Percentiles rank a stretch among this genome's conserved stretches.
Evolutionary conservation across 2,888 invertebrate species (phyloP).

Genomic region (Agrilus mali): DNA sequence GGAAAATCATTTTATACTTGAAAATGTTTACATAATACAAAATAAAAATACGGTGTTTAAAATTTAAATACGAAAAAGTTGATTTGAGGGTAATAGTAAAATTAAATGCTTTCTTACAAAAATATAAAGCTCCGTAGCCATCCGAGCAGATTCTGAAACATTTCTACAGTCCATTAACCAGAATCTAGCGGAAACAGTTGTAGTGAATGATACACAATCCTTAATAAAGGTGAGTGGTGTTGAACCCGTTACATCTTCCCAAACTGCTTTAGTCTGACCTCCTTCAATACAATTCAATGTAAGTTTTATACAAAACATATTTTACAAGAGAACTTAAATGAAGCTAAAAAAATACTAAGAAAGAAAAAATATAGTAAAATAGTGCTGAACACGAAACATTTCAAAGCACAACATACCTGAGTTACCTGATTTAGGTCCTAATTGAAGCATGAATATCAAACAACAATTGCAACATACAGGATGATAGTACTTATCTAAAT

Average conservation of each 20-base stretch:
- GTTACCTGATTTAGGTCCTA: slow-evolving; percentile 38
- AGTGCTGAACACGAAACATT: background rate
- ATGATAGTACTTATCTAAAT: slow-evolving; percentile 3
- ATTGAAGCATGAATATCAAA: slow-evolving; percentile 34
- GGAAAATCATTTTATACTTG: no score
- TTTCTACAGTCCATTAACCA: slow-evolving; percentile 99
- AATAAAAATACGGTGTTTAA: no score
- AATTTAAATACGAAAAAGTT: no score
- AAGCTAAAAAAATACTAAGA: no score
- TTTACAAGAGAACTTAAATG: no score
- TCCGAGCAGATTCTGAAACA: slow-evolving; percentile 84
- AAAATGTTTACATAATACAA: no score
- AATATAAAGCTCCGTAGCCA: slow-evolving; percentile 93
- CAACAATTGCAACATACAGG: slow-evolving; percentile 29
- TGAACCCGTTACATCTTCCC: slow-evolving; percentile 99
- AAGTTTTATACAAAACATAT: background rate
- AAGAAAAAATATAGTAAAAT: background rate
- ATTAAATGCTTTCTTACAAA: slow-evolving; percentile 37
- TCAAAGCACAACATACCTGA: slow-evolving; percentile 20
- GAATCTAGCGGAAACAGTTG: slow-evolving; percentile 95
- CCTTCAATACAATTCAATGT: slow-evolving; percentile 36
- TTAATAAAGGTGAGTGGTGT: slow-evolving; percentile 93
- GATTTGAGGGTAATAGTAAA: no score
- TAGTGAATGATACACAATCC: slow-evolving; percentile 96
- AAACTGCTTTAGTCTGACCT: slow-evolving; percentile 90